A percentile compares a stretch with the other conserved stretches of the same genome.
Evolutionary conservation across 1,140 invertebrate genomes (phyloP).

Genomic region (Megathymus violae): DNA sequence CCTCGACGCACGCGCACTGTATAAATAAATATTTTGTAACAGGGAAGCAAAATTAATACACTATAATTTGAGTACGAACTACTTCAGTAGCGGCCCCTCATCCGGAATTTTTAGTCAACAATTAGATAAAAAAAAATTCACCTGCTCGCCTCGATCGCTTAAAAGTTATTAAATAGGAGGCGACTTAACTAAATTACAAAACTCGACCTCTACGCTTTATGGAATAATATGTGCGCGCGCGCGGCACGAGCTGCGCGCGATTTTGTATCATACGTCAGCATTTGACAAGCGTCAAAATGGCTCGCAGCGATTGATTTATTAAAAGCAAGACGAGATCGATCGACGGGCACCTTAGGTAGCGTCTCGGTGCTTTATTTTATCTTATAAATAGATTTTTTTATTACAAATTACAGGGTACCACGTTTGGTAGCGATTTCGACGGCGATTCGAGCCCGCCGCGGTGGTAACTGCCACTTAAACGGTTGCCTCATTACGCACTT

Average conservation of each 20-base stretch:
- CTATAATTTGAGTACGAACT: conserved; percentile 79
- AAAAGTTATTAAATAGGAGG: conserved; percentile 79
- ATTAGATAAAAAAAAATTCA: conserved; percentile 62
- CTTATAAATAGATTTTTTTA: conserved; percentile 83
- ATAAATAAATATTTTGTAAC: conserved; percentile 65
- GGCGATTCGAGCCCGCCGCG: conserved; percentile 41
- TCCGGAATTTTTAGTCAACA: conserved; percentile 51
- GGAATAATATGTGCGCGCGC: conserved; percentile 69
- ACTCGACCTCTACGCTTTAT: conserved; percentile 74
- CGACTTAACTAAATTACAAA: conserved; percentile 81
- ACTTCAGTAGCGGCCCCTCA: conserved; percentile 71
- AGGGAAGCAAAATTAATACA: conserved; percentile 66
- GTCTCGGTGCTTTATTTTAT: conserved; percentile 73
- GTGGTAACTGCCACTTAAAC: conserved; percentile 49
- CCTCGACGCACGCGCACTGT: conserved; percentile 52
- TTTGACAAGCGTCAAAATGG: conserved; percentile 77
- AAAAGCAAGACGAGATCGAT: conserved; percentile 74
- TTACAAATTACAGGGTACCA: conserved; percentile 80
- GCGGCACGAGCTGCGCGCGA: conserved; percentile 41
- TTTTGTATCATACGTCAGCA: conserved; percentile 59
- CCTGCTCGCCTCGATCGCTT: conserved; percentile 59
- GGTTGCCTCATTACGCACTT: conserved; percentile 57
- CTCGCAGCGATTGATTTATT: conserved; percentile 65
- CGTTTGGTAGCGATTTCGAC: conserved; percentile 76
- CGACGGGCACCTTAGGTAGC: conserved; percentile 76